Percentiles rank a stretch among this genome's conserved stretches.
phyloP scores from a whole-genome alignment of 2,888 invertebrate genomes.

The Eurois occulta region DNA sequence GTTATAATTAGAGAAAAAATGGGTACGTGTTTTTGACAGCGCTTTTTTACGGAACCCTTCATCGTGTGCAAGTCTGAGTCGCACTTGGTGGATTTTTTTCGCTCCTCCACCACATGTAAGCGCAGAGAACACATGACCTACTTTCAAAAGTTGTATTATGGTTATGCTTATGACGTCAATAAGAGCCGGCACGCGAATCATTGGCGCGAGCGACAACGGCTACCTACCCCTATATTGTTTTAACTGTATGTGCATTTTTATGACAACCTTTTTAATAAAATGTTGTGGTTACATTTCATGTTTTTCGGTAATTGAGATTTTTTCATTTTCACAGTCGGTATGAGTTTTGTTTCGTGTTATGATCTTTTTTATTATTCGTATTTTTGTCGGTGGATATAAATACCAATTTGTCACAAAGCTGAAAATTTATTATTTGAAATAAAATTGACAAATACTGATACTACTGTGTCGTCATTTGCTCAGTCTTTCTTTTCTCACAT shows the following conservation, averaged over 20 bases:
- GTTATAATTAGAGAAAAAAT: not conserved
- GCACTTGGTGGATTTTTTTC: slow-evolving; percentile 61
- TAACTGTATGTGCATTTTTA: slow-evolving; percentile 49
- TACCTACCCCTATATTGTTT: slow-evolving; percentile 27
- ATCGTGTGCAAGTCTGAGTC: not conserved
- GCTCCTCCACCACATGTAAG: slow-evolving; percentile 63
- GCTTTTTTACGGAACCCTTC: not conserved
- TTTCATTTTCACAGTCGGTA: slow-evolving; percentile 29
- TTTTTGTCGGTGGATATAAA: not conserved
- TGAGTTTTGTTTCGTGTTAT: slow-evolving; percentile 9
- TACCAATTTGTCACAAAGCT: not conserved
- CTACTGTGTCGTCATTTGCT: not conserved
- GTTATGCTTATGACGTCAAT: slow-evolving; percentile 85
- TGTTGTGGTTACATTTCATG: slow-evolving; percentile 36
- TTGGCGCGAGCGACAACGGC: slow-evolving; percentile 55
- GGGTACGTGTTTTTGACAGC: not conserved
- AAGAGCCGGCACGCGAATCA: slow-evolving; percentile 72
- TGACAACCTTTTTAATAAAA: slow-evolving; percentile 40
- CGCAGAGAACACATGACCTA: slow-evolving; percentile 85
- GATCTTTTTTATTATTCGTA: not conserved
- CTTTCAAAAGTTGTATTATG: slow-evolving; percentile 81
- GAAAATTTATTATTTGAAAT: not conserved
- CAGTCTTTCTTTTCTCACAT: not conserved
- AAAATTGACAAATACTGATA: not conserved
- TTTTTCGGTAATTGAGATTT: slow-evolving; percentile 45